These are phyloP conservation scores for Labeo catla DNA, from an alignment of 2,113 vertebrate species.

Conservation along the genomic window DNA sequence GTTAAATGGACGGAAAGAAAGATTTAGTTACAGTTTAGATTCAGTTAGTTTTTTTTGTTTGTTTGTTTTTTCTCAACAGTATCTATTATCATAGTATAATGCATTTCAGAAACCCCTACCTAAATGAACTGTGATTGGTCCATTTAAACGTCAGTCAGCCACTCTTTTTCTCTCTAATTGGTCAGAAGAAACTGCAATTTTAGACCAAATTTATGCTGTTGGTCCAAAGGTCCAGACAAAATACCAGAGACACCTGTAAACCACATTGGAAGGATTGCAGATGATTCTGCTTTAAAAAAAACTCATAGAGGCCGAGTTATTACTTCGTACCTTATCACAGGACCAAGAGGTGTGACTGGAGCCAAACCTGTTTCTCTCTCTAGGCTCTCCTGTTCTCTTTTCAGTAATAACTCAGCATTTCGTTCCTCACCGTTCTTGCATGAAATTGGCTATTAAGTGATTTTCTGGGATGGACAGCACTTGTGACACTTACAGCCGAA, in stretches of 20 bases:
- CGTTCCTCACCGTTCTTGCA: constrained; percentile 71
- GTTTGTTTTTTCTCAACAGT: neutral
- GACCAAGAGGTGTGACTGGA: constrained; percentile 66
- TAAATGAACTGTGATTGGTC: neutral
- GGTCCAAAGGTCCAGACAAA: constrained; percentile 1
- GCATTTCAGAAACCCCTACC: neutral
- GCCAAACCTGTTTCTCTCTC: constrained; percentile 58
- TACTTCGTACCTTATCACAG: constrained; percentile 59
- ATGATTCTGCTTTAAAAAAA: constrained; percentile 22
- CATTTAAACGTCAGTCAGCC: neutral
- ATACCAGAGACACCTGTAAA: constrained; percentile 58
- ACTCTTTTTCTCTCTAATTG: neutral
- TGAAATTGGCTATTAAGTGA: constrained; percentile 76
- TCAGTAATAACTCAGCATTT: constrained; percentile 68
- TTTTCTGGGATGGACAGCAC: constrained; percentile 61
- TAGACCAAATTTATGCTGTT: neutral
- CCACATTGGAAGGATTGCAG: constrained; percentile 11
- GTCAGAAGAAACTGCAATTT: neutral
- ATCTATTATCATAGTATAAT: neutral
- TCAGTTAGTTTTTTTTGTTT: too few relatives aligned
- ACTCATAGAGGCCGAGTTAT: constrained; percentile 24
- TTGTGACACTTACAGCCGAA: constrained; percentile 57
- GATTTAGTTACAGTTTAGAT: too few relatives aligned
- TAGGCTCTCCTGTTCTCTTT: constrained; percentile 32
- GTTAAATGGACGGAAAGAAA: neutral